phyloP scores from a whole-genome alignment of 2,888 invertebrate species.

The Melikaiella ostensackeni region DNA sequence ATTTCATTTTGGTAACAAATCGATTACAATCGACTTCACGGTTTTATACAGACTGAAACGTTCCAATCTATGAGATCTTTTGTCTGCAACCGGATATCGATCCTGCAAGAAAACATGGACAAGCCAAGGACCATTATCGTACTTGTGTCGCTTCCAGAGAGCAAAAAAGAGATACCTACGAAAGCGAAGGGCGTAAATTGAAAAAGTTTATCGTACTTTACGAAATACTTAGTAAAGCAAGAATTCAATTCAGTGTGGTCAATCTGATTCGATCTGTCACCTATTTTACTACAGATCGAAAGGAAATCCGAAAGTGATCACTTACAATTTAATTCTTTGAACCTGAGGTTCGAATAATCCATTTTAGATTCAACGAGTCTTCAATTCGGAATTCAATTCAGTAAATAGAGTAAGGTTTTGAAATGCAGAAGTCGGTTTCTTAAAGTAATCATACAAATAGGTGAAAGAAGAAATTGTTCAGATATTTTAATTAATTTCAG shows the following conservation, averaged over 20 bases:
- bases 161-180: neutral
- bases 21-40: conserved; percentile 1
- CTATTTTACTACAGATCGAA: neutral
- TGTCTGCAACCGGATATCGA: conserved; percentile 55
- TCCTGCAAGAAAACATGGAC: conserved; percentile 48
- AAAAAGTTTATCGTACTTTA: conserved; percentile 11
- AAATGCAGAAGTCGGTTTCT: too few species aligned
- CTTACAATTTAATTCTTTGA: neutral
- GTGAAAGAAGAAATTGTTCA: too few species aligned
- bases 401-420: too few species aligned
- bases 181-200: conserved; percentile 42
- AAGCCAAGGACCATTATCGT: conserved; percentile 37
- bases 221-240: conserved; percentile 27
- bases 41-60: conserved; percentile 3
- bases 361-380: too few species aligned
- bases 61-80: conserved; percentile 37
- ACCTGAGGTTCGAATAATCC: too few species aligned
- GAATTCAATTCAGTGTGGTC: neutral
- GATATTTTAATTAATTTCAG: too few species aligned
- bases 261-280: neutral
- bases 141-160: neutral
- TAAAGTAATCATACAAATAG: too few species aligned
- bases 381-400: too few species aligned
- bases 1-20: neutral
- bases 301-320: neutral